phyloP scores from a whole-genome alignment of 2,113 vertebrate species.

The Malaclemys terrapin region DNA sequence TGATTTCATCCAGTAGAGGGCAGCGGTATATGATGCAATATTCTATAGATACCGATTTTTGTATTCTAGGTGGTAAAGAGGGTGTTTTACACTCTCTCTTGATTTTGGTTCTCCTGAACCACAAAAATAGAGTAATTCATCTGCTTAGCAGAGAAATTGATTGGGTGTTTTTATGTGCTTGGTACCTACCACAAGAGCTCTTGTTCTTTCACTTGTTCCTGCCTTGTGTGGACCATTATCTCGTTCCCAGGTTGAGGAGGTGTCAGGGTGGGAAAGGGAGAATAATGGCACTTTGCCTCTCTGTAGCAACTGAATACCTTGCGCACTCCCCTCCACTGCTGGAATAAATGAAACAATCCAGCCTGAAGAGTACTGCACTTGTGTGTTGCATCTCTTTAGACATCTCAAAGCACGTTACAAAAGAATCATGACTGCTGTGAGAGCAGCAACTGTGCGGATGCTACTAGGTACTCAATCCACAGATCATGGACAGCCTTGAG shows the following conservation, averaged over 20 bases:
- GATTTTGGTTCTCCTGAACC: not conserved
- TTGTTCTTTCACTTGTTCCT: not conserved
- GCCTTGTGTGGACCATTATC: not conserved
- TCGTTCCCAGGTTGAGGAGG: too few species aligned
- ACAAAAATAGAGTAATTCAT: not conserved
- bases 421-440: not conserved
- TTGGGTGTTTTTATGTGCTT: not conserved
- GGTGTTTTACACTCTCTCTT: not conserved
- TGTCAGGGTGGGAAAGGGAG: too few species aligned
- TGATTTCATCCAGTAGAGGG: not conserved
- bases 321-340: not conserved
- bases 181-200: not conserved
- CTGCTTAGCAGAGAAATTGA: not conserved
- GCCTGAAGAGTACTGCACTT: rapidly evolving
- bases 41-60: not conserved
- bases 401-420: not conserved
- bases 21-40: not conserved
- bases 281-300: too few species aligned
- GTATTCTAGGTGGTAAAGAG: not conserved
- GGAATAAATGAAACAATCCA: rapidly evolving
- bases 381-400: too few species aligned
- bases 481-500: not conserved
- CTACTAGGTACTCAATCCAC: rapidly evolving
- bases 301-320: not conserved
- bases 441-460: not conserved